Conservation (phyloP, 2,797 vertebrate species). For the Huso huso region DNA sequence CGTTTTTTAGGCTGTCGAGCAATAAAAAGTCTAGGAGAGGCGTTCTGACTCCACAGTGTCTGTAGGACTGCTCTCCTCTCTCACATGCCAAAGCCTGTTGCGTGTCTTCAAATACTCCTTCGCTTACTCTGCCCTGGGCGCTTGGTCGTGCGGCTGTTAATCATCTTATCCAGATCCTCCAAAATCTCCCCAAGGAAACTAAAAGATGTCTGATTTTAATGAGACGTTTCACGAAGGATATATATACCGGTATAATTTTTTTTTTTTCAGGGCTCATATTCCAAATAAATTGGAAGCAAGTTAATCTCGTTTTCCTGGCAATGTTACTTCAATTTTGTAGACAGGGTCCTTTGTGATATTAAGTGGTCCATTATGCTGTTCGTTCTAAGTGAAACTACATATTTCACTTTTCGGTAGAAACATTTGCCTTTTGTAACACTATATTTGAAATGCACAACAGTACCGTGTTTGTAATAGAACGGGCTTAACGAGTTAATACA, state of each 20-base stretch:
- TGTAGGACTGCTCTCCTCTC: slow-evolving; percentile 45
- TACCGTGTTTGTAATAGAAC: background rate
- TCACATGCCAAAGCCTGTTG: slow-evolving; percentile 60
- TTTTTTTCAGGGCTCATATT: too few species aligned
- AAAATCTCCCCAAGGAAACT: slow-evolving; percentile 24
- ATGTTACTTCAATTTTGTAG: too few species aligned
- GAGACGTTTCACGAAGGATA: too few species aligned
- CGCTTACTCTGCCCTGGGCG: slow-evolving; percentile 48
- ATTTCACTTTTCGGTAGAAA: too few species aligned
- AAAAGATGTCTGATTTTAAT: background rate
- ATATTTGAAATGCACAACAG: too few species aligned
- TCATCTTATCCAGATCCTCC: slow-evolving; percentile 46
- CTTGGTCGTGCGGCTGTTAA: slow-evolving; percentile 42
- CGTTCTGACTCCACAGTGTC: slow-evolving; percentile 61
- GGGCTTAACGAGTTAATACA: background rate
- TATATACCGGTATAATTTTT: too few species aligned
- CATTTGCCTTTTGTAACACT: too few species aligned
- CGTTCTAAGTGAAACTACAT: too few species aligned
- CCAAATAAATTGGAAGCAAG: too few species aligned
- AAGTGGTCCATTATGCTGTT: too few species aligned
- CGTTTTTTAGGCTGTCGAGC: slow-evolving; percentile 40
- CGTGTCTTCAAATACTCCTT: slow-evolving; percentile 42
- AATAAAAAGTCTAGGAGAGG: slow-evolving; percentile 58
- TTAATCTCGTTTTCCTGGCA: too few species aligned
- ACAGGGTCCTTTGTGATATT: too few species aligned